A percentile compares a stretch with the other conserved stretches of the same genome.
phyloP scores from a whole-genome alignment of 2,888 invertebrate species.

The Cheilosia soror region DNA sequence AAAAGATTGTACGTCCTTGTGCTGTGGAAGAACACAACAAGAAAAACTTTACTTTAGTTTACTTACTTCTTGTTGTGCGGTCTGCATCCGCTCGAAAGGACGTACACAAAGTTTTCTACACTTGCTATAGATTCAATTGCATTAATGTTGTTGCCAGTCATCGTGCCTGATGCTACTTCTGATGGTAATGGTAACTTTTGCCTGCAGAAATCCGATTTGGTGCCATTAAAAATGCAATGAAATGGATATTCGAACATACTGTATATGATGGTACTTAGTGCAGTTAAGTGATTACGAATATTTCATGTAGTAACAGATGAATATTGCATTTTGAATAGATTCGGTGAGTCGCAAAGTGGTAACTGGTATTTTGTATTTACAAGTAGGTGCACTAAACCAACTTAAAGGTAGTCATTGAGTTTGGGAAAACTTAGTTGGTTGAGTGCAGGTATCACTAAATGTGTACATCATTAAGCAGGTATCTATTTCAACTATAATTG shows the following conservation, averaged over 20 bases:
- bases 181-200: slow-evolving; percentile 10
- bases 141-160: slow-evolving; percentile 31
- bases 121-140: slow-evolving; percentile 44
- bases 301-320: slow-evolving; percentile 18
- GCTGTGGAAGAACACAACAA: background rate
- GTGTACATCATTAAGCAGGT: too few relatives aligned
- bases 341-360: background rate
- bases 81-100: background rate
- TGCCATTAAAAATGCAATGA: slow-evolving; percentile 47
- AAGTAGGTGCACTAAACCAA: too few relatives aligned
- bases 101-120: slow-evolving; percentile 25
- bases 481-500: too few relatives aligned
- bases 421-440: too few relatives aligned
- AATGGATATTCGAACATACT: slow-evolving; percentile 15
- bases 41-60: slow-evolving; percentile 20
- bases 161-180: background rate
- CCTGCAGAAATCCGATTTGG: slow-evolving; percentile 48
- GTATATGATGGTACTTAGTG: slow-evolving; percentile 22
- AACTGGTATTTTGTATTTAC: background rate
- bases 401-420: too few relatives aligned
- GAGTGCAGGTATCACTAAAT: too few relatives aligned
- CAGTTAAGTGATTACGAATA: slow-evolving; percentile 57
- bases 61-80: slow-evolving; percentile 13
- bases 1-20: slow-evolving; percentile 5
- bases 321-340: slow-evolving; percentile 5